Evolutionary conservation across 2,888 invertebrate genomes (phyloP), one percentile per base, ranked within the genome.

Genomic region (Cryptocheilus praepositus): DNA sequence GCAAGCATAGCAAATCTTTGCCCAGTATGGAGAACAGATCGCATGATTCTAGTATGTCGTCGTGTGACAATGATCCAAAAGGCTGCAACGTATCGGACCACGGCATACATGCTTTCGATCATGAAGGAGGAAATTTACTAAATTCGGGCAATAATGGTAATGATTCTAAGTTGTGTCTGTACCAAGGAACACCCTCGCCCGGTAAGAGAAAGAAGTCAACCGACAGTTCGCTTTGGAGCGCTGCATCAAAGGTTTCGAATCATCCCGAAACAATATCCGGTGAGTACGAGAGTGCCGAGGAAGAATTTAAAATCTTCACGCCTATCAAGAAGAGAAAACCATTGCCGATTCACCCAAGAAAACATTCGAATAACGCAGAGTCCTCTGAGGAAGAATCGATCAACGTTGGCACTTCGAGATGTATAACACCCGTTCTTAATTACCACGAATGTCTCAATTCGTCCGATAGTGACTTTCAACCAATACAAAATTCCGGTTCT

Each of bases 281-380:
- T 1, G 36, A 36, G 13, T 36, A 36, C 36, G 36, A 36, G 13
- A 36, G 36, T 36, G 36, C 36, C 36, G 36, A 36, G 11, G 36
- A 36, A 16, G 84, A 84, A 46, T 86, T 86, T 67, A 77, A 82
- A 67, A 87, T 87, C 70, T 85, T 82, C 60, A 85, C 86, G 11
- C 86, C 87, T 0, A 82, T 87, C 3, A 86, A 85, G 49, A 85
- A 83, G 36, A 79, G 83, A 49, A 81, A 73, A 63, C 62, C 80
- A 0, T 51, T 65, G n/a, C 4, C 36, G 36, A 11, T 36, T 36
- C 13, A 36, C 11, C 8, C 36, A 1, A 11, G 36, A 36, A 36
- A 49, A 19, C 46, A 60, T 5, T 63, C 57, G 0, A 64, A 55
- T 1, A 61, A 52, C 5, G 52, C 58, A 53, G 64, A 71, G 11